Evolutionary conservation across 2,113 vertebrate genomes (phyloP), one percentile per base, ranked within the genome.

Genomic region (Campylomormyrus numenius): DNA sequence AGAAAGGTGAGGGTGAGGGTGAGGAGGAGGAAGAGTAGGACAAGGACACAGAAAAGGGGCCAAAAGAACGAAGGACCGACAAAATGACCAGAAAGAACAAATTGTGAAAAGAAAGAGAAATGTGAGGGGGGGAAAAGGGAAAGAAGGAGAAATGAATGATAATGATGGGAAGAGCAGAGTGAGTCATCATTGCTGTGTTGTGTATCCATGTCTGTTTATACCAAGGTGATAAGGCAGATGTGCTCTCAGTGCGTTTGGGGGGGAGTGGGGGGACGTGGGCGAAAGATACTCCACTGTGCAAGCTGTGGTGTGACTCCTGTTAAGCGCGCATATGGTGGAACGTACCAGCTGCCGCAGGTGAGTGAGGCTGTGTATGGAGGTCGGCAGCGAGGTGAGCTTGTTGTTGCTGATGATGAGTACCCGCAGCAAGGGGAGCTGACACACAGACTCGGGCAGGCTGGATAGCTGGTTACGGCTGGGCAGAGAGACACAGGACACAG

Each of bases 401-500:
- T 98, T 98, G 95, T 98, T 98, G 94, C 97, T 97, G 95, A 97
- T 92, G 42, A 98, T 96, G 92, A 99, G 97, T 27, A 99, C 97
- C 13, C 97, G 93, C 70, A 99, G 95, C 58, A 99, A 96, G 86
- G 98, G 97, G 52, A 99, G 97, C 90, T 96, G 96, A 90, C 97
- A 99, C 89, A 99, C 95, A 48, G 97, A 96, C 0, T 95, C 83
- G 3, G 97, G 97, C 90, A 98, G 92, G 6, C 95, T 94, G 39
- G 96, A 96, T 90, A 98, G 95, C 93, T 98, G 98, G 91, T 98
- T 98, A 49, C 98, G 98, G 92, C 98, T 98, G 96, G 1, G 84
- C 91, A 91, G n/a, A 88, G 13, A 58, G 74, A 56, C 9, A 89
- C 11, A 70, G 42, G 66, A 56, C 9, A 89, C 62, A 70, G 46